Conservation (phyloP, 2,888 invertebrate genomes). For the Frankliniella intonsa region DNA sequence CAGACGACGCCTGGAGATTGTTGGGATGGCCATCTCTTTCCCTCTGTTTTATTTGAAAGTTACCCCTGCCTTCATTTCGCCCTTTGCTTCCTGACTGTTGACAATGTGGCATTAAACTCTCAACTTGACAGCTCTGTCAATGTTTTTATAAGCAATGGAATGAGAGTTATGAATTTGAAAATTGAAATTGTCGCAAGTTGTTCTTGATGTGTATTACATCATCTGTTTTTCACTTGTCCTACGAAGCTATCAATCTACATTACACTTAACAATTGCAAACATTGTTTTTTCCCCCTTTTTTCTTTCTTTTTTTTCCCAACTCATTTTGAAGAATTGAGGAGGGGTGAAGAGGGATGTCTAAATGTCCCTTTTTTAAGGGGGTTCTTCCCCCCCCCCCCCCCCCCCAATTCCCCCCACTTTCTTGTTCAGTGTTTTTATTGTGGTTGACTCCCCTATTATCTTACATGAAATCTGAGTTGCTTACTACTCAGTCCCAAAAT, state of each 20-base stretch:
- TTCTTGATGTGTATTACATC: no score
- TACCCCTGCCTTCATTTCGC: background rate
- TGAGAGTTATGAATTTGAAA: background rate
- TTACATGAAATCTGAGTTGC: no score
- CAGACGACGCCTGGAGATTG: constrained; percentile 9
- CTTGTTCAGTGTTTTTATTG: no score
- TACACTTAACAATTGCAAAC: no score
- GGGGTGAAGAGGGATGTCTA: no score
- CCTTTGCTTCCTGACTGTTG: background rate
- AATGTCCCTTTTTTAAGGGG: no score
- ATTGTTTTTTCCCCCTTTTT: background rate
- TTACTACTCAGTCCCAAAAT: no score
- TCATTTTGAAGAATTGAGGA: background rate
- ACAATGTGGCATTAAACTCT: background rate
- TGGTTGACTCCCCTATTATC: no score
- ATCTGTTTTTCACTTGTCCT: no score
- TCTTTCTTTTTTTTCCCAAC: background rate
- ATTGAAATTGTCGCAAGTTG: background rate
- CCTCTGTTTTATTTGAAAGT: background rate
- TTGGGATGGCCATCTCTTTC: background rate
- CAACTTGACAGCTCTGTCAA: background rate
- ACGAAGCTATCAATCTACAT: no score
- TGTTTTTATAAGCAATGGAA: background rate
- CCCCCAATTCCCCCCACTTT: no score
- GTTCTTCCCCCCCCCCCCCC: no score